Conservation (phyloP, 2,888 invertebrate genomes). For the Invenusta paracnida region DNA sequence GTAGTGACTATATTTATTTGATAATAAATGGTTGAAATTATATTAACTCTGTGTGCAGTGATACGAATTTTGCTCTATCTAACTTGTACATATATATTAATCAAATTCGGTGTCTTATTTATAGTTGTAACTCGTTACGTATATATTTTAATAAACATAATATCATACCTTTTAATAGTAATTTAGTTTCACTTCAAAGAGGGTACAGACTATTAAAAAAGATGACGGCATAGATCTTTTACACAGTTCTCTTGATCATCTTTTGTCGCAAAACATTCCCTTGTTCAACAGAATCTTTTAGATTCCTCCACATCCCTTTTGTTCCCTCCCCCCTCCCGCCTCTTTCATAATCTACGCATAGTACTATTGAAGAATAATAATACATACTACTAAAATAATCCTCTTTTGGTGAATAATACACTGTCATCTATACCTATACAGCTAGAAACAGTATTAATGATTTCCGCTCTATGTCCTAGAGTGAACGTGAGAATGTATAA, state of each 20-base stretch:
- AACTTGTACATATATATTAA: too few relatives aligned
- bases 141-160: not conserved
- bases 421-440: constrained; percentile 26
- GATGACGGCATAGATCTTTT: not conserved
- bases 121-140: too few relatives aligned
- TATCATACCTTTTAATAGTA: not conserved
- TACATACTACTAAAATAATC: not conserved
- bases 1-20: too few relatives aligned
- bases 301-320: not conserved
- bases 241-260: not conserved
- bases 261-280: constrained; percentile 21
- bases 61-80: too few relatives aligned
- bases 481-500: constrained; percentile 6
- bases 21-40: too few relatives aligned
- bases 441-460: not conserved
- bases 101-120: too few relatives aligned
- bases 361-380: too few relatives aligned
- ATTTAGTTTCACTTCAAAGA: not conserved
- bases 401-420: too few relatives aligned
- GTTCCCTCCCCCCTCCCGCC: not conserved
- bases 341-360: too few relatives aligned
- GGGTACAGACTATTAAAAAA: not conserved
- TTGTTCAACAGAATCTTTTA: constrained; percentile 9
- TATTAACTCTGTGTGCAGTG: too few relatives aligned
- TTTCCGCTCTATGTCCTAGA: constrained; percentile 7